A percentile compares a stretch with the other conserved stretches of the same genome.
phyloP scores from a whole-genome alignment of 2,888 invertebrate genomes.

The Caenorhabditis macrosperma region DNA sequence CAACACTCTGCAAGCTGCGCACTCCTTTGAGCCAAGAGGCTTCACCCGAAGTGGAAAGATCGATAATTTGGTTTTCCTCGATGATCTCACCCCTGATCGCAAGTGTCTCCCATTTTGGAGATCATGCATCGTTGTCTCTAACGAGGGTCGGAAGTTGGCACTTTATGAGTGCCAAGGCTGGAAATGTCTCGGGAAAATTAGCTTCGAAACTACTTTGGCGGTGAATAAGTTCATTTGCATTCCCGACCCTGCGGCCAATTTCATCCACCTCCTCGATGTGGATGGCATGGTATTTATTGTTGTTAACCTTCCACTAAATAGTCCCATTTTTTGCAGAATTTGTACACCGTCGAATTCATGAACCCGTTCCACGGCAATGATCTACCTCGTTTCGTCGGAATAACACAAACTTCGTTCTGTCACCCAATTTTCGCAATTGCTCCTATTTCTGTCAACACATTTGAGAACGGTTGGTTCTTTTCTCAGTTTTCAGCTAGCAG shows the following conservation, averaged over 20 bases:
- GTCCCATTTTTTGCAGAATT: constrained; percentile 81
- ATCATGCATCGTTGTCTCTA: constrained; percentile 86
- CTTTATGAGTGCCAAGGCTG: constrained; percentile 85
- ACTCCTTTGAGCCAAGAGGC: constrained; percentile 66
- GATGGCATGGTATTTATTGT: constrained; percentile 84
- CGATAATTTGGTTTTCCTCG: constrained; percentile 75
- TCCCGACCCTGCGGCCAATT: constrained; percentile 44
- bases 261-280: constrained; percentile 88
- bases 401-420: constrained; percentile 67
- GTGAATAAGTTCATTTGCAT: constrained; percentile 59
- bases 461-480: constrained; percentile 24
- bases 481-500: background rate
- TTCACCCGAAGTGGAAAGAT: constrained; percentile 52
- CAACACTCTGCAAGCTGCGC: constrained; percentile 63
- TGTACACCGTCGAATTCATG: constrained; percentile 86
- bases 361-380: constrained; percentile 28
- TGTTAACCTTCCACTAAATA: background rate
- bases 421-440: constrained; percentile 55
- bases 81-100: constrained; percentile 62
- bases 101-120: constrained; percentile 79
- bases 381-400: constrained; percentile 55
- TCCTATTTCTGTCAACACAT: constrained; percentile 29
- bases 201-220: constrained; percentile 86
- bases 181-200: constrained; percentile 87
- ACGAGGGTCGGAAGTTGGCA: constrained; percentile 69